Conservation (phyloP, 2,888 invertebrate species). For the Tiphia femorata region DNA sequence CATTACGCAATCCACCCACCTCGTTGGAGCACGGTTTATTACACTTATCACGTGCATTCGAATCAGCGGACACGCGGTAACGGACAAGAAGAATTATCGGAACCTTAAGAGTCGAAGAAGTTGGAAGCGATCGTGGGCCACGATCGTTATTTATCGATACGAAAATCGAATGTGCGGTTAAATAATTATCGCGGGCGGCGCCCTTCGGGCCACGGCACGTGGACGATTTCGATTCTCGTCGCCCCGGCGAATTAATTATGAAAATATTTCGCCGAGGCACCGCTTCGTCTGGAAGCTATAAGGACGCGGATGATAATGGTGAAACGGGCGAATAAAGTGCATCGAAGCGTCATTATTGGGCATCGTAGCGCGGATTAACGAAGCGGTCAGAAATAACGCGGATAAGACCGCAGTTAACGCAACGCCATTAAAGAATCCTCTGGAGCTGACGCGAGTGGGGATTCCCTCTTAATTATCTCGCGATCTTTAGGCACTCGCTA, state of each 20-base stretch:
- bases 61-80: constrained; percentile 14
- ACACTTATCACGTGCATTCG: constrained; percentile 13
- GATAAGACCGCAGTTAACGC: constrained; percentile 2
- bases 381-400: background rate
- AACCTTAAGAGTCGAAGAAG: too few species aligned
- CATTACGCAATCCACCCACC: constrained; percentile 58
- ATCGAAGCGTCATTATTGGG: background rate
- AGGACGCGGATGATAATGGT: too few species aligned
- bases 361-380: background rate
- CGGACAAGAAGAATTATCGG: background rate
- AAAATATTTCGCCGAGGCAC: background rate
- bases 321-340: background rate
- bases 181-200: too few species aligned
- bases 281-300: background rate
- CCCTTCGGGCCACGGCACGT: too few species aligned
- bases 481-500: background rate
- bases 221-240: background rate
- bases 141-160: too few species aligned
- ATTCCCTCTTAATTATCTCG: constrained; percentile 4
- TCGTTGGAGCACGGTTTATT: constrained; percentile 41
- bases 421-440: constrained; percentile 5
- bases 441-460: background rate
- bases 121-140: too few species aligned
- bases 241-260: background rate
- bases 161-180: too few species aligned